Conservation (phyloP, 2,797 vertebrate species). For the Lagorchestes hirsutus region DNA sequence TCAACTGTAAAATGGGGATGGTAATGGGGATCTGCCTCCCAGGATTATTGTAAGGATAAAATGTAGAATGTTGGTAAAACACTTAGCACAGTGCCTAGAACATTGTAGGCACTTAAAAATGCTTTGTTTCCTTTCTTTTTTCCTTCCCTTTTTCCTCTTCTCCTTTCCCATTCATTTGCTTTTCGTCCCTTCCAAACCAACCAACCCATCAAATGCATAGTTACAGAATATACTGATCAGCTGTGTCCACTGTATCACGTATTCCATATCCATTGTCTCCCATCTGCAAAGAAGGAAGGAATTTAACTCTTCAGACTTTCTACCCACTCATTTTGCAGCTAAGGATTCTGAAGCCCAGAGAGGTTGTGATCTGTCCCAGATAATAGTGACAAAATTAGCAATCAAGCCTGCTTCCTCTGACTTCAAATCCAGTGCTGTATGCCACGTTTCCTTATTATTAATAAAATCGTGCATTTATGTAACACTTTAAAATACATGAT, state of each 20-base stretch:
- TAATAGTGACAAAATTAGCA: background rate
- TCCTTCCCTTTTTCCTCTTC: background rate
- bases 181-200: background rate
- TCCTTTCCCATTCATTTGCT: too few species aligned
- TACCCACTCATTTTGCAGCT: background rate
- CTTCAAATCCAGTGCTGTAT: background rate
- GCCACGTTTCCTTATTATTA: too few species aligned
- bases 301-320: background rate
- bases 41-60: background rate
- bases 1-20: background rate
- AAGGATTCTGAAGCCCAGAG: background rate
- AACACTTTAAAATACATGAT: background rate
- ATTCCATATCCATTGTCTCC: background rate
- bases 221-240: background rate
- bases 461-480: background rate
- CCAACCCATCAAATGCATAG: too few species aligned
- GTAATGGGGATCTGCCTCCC: background rate
- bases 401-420: background rate
- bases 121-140: background rate
- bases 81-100: background rate
- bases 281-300: too few species aligned
- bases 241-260: background rate
- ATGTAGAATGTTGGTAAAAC: background rate
- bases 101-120: background rate
- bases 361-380: background rate